phyloP scores from a whole-genome alignment of 2,888 invertebrate genomes.

The Cheilosia grossa region DNA sequence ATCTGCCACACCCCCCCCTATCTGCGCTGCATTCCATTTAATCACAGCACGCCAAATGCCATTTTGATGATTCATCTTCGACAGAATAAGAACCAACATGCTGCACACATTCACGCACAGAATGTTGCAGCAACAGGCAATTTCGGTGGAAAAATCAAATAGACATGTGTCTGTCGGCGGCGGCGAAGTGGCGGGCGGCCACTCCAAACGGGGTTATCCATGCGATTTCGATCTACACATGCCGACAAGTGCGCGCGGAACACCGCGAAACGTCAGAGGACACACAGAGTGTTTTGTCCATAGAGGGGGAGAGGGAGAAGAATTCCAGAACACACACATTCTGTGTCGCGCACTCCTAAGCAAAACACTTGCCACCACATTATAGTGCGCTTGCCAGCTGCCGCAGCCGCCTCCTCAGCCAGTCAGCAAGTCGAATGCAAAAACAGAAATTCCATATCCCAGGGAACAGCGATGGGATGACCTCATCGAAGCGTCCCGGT shows the following conservation, averaged over 20 bases:
- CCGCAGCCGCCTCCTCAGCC: background rate
- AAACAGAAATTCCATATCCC: slow-evolving; percentile 39
- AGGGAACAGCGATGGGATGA: slow-evolving; percentile 49
- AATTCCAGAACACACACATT: slow-evolving; percentile 38
- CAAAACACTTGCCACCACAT: slow-evolving; percentile 44
- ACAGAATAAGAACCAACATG: slow-evolving; percentile 22
- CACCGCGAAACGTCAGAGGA: slow-evolving; percentile 18
- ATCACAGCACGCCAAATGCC: slow-evolving; percentile 45
- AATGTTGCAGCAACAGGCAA: slow-evolving; percentile 54
- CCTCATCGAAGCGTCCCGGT: slow-evolving; percentile 54
- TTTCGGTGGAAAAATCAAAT: slow-evolving; percentile 24
- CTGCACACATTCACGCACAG: too few species aligned
- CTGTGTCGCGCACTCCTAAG: slow-evolving; percentile 21
- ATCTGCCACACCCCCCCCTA: slow-evolving; percentile 49
- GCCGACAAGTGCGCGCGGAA: slow-evolving; percentile 22
- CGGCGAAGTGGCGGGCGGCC: background rate
- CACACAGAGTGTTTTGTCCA: background rate
- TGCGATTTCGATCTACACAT: slow-evolving; percentile 28
- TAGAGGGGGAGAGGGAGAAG: background rate
- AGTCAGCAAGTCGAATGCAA: slow-evolving; percentile 21
- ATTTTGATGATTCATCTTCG: slow-evolving; percentile 55
- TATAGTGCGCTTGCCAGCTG: slow-evolving; percentile 4
- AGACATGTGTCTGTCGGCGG: slow-evolving; percentile 25
- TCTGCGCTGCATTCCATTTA: background rate
- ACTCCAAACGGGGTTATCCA: slow-evolving; percentile 29